A percentile compares a stretch with the other conserved stretches of the same genome.
phyloP scores from a whole-genome alignment of 2,113 vertebrate genomes.

The Myotis davidii region DNA sequence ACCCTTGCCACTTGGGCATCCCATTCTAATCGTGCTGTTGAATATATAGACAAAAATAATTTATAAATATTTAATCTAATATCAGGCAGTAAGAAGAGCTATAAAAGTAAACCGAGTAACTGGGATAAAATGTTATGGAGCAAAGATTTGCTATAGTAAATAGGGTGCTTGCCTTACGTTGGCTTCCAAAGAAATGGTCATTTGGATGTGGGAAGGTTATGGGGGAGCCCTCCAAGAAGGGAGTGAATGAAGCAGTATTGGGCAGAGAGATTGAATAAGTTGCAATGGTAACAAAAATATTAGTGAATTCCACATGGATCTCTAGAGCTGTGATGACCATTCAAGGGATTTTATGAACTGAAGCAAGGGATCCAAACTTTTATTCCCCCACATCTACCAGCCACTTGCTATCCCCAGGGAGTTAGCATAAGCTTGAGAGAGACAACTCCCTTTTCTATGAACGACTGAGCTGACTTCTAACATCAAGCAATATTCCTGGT shows the following conservation, averaged over 20 bases:
- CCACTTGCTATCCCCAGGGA: background rate
- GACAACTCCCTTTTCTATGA: background rate
- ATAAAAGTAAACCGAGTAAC: background rate
- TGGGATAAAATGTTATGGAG: background rate
- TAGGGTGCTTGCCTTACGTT: background rate
- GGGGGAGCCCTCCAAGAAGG: background rate
- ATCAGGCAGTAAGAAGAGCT: background rate
- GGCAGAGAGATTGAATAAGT: background rate
- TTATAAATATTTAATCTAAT: background rate
- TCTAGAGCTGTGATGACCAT: background rate
- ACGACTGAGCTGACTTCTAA: background rate
- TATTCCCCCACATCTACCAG: too few relatives aligned
- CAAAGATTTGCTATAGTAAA: background rate
- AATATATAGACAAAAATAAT: background rate
- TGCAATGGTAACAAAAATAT: background rate
- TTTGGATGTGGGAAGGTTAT: background rate
- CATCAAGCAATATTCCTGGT: background rate
- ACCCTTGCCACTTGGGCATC: background rate
- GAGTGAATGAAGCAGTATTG: background rate
- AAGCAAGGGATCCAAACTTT: background rate
- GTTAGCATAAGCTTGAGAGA: background rate
- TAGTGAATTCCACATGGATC: background rate
- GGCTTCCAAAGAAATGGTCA: background rate
- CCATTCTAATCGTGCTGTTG: background rate
- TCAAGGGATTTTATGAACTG: background rate